Percentiles rank a stretch among this genome's conserved stretches.
These are phyloP conservation scores for Siderastrea siderea DNA, from an alignment of 92 coral and sea anemone genomes.

Conservation along the genomic window DNA sequence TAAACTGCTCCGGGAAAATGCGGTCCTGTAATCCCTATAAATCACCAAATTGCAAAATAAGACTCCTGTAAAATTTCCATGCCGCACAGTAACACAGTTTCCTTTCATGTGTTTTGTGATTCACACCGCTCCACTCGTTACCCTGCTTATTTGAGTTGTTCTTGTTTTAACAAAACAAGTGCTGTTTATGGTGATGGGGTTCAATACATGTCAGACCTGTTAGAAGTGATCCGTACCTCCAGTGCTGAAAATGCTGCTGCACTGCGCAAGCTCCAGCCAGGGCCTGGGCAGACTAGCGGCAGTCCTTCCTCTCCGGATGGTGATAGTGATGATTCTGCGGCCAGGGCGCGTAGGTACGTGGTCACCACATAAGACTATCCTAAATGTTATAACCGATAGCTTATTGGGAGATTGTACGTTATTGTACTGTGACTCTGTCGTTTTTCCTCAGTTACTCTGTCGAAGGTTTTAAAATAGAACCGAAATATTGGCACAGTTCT, in stretches of 20 bases:
- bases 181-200: conserved; percentile 47
- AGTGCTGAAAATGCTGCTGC: conserved; percentile 81
- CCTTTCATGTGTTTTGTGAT: background rate
- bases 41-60: no score
- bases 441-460: no score
- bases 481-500: no score
- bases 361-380: background rate
- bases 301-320: conserved; percentile 73
- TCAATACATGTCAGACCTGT: conserved; percentile 75
- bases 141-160: background rate
- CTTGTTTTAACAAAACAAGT: background rate
- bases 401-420: no score
- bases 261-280: conserved; percentile 66
- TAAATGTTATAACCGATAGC: background rate
- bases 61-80: no score
- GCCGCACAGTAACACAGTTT: no score
- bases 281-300: conserved; percentile 8
- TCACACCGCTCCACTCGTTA: background rate
- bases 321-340: conserved; percentile 77
- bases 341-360: conserved; percentile 76
- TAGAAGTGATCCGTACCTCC: conserved; percentile 67
- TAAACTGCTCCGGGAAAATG: no score
- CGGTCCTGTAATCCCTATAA: no score
- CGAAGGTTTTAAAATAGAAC: no score
- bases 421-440: no score